Percentiles rank a stretch among this genome's conserved stretches.
Evolutionary conservation across 2,888 invertebrate genomes (phyloP).

Genomic region (Griposia aprilina): DNA sequence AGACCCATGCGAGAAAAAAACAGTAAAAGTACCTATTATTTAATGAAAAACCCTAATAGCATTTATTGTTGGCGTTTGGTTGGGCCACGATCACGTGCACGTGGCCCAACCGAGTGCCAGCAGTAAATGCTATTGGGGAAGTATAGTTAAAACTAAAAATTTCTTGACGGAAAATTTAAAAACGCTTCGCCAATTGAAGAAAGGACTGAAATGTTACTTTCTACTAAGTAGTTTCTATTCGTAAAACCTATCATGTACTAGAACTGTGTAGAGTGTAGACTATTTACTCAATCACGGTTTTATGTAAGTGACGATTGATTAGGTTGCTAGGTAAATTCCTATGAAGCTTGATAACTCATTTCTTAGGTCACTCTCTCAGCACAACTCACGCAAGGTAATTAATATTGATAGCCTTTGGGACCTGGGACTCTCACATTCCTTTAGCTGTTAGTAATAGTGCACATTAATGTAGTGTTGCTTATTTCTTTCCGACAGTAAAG

Average conservation of each 20-base stretch:
- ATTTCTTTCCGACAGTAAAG: conserved; percentile 3
- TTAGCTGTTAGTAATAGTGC: conserved; percentile 1
- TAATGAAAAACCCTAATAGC: no score
- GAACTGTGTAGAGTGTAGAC: conserved; percentile 6
- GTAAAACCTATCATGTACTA: not conserved
- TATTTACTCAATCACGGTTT: conserved; percentile 42
- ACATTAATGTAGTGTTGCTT: not conserved
- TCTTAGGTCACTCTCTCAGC: conserved; percentile 63
- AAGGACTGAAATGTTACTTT: not conserved
- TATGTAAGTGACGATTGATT: conserved; percentile 53
- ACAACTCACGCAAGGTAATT: conserved; percentile 52
- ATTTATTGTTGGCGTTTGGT: no score
- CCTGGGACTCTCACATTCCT: conserved; percentile 44
- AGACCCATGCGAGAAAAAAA: not conserved
- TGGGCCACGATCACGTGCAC: no score
- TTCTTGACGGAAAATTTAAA: no score
- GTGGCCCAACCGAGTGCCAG: no score
- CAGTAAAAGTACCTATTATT: not conserved
- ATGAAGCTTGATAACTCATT: conserved; percentile 50
- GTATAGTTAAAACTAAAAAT: not conserved
- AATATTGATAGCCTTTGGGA: conserved; percentile 45
- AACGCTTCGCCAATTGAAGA: not conserved
- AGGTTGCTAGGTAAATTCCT: conserved; percentile 64
- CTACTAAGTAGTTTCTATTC: not conserved
- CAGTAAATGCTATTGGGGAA: no score